Conservation (phyloP, 2,797 vertebrate genomes). For the Macroramphosus scolopax region DNA sequence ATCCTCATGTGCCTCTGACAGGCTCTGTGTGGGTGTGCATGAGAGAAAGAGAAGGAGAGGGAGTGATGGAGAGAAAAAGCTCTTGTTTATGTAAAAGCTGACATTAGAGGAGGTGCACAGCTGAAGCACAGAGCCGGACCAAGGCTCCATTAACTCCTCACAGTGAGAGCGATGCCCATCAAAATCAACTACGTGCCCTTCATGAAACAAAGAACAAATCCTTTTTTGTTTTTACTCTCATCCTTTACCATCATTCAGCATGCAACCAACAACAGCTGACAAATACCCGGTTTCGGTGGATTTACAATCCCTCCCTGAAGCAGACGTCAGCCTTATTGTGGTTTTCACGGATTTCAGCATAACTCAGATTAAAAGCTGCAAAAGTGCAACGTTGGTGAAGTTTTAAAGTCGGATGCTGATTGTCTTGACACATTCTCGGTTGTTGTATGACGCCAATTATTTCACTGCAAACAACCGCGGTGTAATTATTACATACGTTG, state of each 20-base stretch:
- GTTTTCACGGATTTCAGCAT: slow-evolving; percentile 1
- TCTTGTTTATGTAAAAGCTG: slow-evolving; percentile 78
- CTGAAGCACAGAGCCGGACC: slow-evolving; percentile 63
- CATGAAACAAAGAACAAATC: slow-evolving; percentile 12
- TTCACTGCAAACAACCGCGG: slow-evolving; percentile 56
- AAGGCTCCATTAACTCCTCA: slow-evolving; percentile 55
- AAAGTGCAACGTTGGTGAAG: slow-evolving; percentile 9
- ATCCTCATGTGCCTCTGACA: slow-evolving; percentile 77
- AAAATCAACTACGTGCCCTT: slow-evolving; percentile 4
- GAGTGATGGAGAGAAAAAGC: slow-evolving; percentile 71
- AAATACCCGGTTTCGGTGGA: not conserved
- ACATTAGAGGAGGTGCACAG: slow-evolving; percentile 72
- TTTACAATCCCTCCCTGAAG: not conserved
- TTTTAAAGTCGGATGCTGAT: slow-evolving; percentile 31
- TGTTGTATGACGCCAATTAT: slow-evolving; percentile 61
- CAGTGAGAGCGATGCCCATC: slow-evolving; percentile 26
- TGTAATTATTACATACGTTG: slow-evolving; percentile 39
- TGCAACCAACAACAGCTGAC: slow-evolving; percentile 7
- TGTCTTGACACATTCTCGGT: slow-evolving; percentile 45
- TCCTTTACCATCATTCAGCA: not conserved
- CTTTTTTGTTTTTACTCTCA: slow-evolving; percentile 3
- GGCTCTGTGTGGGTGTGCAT: slow-evolving; percentile 79
- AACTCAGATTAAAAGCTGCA: not conserved
- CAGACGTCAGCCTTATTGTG: not conserved
- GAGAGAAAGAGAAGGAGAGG: slow-evolving; percentile 72